Base-by-base conservation (phyloP, 2,797 vertebrate species). In the Lepilemur ruficaudatus region DNA sequence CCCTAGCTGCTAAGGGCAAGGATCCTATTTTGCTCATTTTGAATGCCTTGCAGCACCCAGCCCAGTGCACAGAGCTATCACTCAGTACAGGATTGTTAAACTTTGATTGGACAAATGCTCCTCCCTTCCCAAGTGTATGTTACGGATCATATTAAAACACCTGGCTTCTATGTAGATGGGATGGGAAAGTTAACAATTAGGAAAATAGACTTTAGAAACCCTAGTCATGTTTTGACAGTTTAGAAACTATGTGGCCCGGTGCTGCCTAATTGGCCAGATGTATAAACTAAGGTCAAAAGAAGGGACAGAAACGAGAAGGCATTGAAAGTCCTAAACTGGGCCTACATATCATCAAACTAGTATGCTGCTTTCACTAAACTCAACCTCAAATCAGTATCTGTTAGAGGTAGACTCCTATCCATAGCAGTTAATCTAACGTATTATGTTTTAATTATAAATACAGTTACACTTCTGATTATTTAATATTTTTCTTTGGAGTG, bases 191-290 rank as follows among this genome's bases (percentile, higher is more conserved):
- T 79, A 90, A 41, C 79, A 88, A 92, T 89, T 89, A 35, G 48
- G 43, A 90, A 97, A 95, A 90, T 1, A 80, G 52, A 82, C 46
- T 69, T 85, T 23, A 96, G 76, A 96, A 96, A 88, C 82, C 6
- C 35, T 83, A 57, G 9, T 94, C 52, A 41, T 35, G 20, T 81
- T 94, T 96, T 90, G 50, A 76, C 63, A 81, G 50, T 94, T 92
- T 75, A 32, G 43, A 94, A 92, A 90, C 28, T 63, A 41, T 43
- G 35, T 18, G 67, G 46, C 30, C 46, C 85, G 5, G 57, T 93
- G 83, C 79, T 96, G 63, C 93, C 32, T 50, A 91, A 89, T n/a
- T 38, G 55, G 20, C 48, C 52, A 81, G 43, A 73, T 93, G 12
- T 55, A n/a, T 80, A 89, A 65, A 84, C 65, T 87, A 63, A 92